Evolutionary conservation across 1,140 invertebrate species (phyloP), one percentile per base, ranked within the genome.

Genomic region (Pseudomyrmex cubaensis): DNA sequence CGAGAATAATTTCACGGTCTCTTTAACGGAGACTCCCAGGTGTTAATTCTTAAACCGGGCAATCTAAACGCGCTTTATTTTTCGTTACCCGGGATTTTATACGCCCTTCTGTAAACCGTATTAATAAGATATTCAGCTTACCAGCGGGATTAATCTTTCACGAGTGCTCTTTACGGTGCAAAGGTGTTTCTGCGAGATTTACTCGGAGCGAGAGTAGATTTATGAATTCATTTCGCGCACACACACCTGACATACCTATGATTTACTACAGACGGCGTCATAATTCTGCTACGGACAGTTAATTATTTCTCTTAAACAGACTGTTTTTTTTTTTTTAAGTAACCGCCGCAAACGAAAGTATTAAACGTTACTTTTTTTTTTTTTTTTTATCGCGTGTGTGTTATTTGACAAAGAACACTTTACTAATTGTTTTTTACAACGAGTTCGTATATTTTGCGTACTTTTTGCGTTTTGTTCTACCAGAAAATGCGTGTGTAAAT

Each of bases 131-230:
- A 59, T 69, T 57, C 5, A n/a, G 50, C 17, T 73, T 61, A 35
- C 56, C 12, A 75, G 59, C 46, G 69, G 56, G 69, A 74, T 82
- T 74, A 74, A 73, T 82, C 69, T 48, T 78, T 78, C 52, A 69
- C 35, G 17, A 46, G 64, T n/a, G 52, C 64, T 78, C 69, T 78
- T 78, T 78, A 56, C 52, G 17, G 4, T 35, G 44, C 75, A 20
- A 44, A 25, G 64, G 44, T 69, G 15, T 69, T 69, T 69, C 15
- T 44, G 64, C 15, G 52, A 15, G 52, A 69, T 78, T 78, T 78
- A 57, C 12, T 17, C 35, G 35, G 35, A 20, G 35, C 35, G 35
- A 35, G 3, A 57, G 75, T 25, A 17, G 46, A 69, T 78, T 78
- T 78, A 59, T 59, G 63, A 69, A 78, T 69, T 78, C 57, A 78